A percentile compares a stretch with the other conserved stretches of the same genome.
These are phyloP conservation scores for Littorina saxatilis DNA, from an alignment of 1,140 invertebrate genomes.

Conservation along the genomic window DNA sequence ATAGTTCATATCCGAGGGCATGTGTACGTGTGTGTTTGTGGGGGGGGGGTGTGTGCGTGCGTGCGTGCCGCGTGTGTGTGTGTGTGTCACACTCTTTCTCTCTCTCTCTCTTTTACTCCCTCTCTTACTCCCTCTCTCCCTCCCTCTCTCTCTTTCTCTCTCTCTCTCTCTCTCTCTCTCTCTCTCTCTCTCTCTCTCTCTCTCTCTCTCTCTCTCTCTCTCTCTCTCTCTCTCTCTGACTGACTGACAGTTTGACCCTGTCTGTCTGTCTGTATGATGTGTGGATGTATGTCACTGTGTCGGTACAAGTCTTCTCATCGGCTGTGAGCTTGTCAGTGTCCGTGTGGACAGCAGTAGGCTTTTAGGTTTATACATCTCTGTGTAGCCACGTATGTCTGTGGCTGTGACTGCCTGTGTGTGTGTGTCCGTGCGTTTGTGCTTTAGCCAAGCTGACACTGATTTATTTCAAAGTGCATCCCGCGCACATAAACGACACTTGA, in stretches of 20 bases:
- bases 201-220: neutral
- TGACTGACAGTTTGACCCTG: neutral
- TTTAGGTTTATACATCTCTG: neutral
- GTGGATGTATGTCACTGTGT: no score
- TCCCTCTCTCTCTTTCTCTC: neutral
- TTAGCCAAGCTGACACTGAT: no score
- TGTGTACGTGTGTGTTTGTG: no score
- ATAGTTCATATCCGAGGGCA: no score
- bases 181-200: neutral
- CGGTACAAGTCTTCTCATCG: no score
- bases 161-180: constrained; percentile 5
- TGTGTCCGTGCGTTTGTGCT: neutral
- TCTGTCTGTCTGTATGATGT: neutral
- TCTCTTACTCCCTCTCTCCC: neutral
- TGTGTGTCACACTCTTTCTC: neutral
- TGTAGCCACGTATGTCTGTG: neutral
- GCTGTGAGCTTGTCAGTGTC: no score
- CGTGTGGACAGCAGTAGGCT: no score
- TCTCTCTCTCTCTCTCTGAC: neutral
- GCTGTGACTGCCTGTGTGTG: neutral
- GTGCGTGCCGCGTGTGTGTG: no score
- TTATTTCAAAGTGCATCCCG: no score
- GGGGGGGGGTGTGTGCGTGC: no score
- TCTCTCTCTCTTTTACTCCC: constrained; percentile 3
- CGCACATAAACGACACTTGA: no score